phyloP scores from a whole-genome alignment of 1,140 invertebrate species.

The Popillia japonica region DNA sequence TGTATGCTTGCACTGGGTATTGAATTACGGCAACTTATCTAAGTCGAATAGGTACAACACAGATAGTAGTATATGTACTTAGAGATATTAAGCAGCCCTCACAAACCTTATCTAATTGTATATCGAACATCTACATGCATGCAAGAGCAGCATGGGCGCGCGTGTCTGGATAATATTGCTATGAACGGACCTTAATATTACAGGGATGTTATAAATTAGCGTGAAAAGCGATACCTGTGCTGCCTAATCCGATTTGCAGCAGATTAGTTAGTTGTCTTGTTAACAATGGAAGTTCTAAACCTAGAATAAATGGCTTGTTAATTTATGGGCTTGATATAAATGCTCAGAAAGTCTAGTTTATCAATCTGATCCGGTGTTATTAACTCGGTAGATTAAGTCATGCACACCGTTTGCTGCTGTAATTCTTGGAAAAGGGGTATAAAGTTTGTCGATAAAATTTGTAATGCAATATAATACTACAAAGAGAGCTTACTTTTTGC shows the following conservation, averaged over 20 bases:
- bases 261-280: slow-evolving; percentile 6
- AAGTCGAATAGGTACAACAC: not conserved
- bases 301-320: slow-evolving; percentile 4
- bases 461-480: too few species aligned
- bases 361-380: not conserved
- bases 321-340: not conserved
- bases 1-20: not conserved
- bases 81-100: not conserved
- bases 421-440: not conserved
- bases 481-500: too few species aligned
- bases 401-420: not conserved
- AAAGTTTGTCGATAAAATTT: too few species aligned
- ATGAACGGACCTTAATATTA: not conserved
- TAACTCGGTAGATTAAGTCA: not conserved
- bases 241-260: not conserved
- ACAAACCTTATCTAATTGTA: not conserved
- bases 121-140: not conserved
- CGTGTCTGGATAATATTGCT: not conserved
- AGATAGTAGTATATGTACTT: not conserved
- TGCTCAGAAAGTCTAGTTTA: not conserved
- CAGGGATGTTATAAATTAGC: not conserved
- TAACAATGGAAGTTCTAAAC: not conserved
- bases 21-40: not conserved
- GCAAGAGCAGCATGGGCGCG: not conserved
- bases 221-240: slow-evolving; percentile 2